Conservation (phyloP, 2,797 vertebrate species). For the Phrynocephalus forsythii region DNA sequence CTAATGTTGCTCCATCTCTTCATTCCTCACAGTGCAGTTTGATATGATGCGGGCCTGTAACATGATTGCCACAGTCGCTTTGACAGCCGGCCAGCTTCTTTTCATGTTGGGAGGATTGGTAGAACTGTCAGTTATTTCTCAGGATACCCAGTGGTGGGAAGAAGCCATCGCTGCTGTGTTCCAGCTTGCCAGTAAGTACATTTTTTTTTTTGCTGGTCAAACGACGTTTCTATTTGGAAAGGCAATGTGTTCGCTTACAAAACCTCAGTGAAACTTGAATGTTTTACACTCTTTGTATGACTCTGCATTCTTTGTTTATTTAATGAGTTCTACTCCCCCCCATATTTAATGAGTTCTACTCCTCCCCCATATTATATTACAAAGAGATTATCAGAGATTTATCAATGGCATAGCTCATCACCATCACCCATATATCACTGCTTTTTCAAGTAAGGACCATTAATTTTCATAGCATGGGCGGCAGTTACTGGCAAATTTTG, state of each 20-base stretch:
- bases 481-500: too few species aligned
- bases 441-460: too few species aligned
- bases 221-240: constrained; percentile 24
- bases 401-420: too few species aligned
- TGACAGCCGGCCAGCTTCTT: constrained; percentile 93
- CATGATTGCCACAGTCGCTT: constrained; percentile 93
- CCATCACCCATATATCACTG: too few species aligned
- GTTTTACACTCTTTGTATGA: too few species aligned
- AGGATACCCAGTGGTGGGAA: constrained; percentile 97
- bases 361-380: too few species aligned
- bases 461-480: too few species aligned
- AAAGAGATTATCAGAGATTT: too few species aligned
- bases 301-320: too few species aligned
- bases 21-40: constrained; percentile 89
- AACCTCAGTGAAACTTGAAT: background rate
- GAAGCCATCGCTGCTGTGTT: constrained; percentile 98
- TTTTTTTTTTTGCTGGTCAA: background rate
- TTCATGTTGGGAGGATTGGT: constrained; percentile 92
- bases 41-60: constrained; percentile 99
- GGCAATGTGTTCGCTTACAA: constrained; percentile 17
- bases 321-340: too few species aligned
- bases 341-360: too few species aligned
- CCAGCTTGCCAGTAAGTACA: constrained; percentile 95
- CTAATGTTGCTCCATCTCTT: background rate
- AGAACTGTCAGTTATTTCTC: constrained; percentile 88